Conservation (phyloP, 2,888 invertebrate genomes). For the Tenthredo mesomela region DNA sequence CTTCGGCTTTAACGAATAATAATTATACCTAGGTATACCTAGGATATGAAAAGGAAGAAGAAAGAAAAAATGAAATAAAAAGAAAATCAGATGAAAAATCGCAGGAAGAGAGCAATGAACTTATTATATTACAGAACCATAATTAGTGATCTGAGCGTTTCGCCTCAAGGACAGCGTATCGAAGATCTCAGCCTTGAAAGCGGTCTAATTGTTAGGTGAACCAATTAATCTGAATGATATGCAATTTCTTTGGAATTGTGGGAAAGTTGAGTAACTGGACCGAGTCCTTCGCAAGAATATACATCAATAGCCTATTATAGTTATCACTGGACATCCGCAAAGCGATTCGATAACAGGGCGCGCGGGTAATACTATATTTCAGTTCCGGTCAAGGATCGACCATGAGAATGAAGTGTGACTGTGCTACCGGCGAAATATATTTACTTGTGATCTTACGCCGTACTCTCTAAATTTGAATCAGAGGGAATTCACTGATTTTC, state of each 20-base stretch:
- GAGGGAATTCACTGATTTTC: no score
- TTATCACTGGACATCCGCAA: slow-evolving; percentile 22
- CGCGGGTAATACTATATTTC: background rate
- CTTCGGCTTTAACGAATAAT: background rate
- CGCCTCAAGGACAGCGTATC: slow-evolving; percentile 27
- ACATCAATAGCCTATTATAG: background rate
- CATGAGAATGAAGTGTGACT: background rate
- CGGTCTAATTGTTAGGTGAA: slow-evolving; percentile 14
- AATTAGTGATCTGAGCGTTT: slow-evolving; percentile 27
- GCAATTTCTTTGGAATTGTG: slow-evolving; percentile 52
- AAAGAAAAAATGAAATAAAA: background rate
- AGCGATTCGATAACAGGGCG: background rate
- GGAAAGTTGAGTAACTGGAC: slow-evolving; percentile 70
- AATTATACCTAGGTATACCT: background rate
- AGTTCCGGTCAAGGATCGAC: background rate
- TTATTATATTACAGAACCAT: background rate
- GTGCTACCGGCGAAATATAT: background rate
- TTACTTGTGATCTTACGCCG: background rate
- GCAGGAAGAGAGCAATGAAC: slow-evolving; percentile 28
- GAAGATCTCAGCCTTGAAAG: slow-evolving; percentile 21
- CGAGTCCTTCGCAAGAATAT: slow-evolving; percentile 24
- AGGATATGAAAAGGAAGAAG: background rate
- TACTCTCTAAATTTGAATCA: no score
- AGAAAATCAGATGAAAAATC: background rate
- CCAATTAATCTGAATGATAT: slow-evolving; percentile 56